A percentile compares a stretch with the other conserved stretches of the same genome.
These are phyloP conservation scores for Etheostoma spectabile DNA, from an alignment of 2,113 vertebrate genomes.

Conservation along the genomic window DNA sequence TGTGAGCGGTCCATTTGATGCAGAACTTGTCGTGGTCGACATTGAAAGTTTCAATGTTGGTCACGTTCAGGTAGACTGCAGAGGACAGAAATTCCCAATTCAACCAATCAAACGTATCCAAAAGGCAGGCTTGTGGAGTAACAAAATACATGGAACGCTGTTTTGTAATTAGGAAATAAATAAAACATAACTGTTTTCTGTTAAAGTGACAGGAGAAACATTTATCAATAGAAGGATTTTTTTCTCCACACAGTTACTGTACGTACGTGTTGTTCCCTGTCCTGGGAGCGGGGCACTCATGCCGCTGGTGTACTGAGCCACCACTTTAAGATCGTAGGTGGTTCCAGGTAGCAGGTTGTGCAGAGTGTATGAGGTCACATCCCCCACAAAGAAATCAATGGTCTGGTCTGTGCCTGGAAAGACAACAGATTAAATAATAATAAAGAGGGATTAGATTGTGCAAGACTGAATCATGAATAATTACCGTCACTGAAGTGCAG, in stretches of 20 bases:
- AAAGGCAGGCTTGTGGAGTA: too few relatives aligned
- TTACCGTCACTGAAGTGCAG: background rate
- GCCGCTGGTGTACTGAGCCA: slow-evolving; percentile 92
- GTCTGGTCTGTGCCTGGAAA: slow-evolving; percentile 87
- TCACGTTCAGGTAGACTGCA: slow-evolving; percentile 95
- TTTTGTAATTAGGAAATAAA: too few relatives aligned
- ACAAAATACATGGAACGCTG: too few relatives aligned
- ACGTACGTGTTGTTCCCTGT: slow-evolving; percentile 93
- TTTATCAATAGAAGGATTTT: too few relatives aligned
- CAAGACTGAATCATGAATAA: background rate
- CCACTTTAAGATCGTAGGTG: slow-evolving; percentile 92
- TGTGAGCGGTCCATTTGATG: slow-evolving; percentile 91
- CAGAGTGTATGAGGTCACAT: slow-evolving; percentile 91
- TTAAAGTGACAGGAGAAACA: too few relatives aligned
- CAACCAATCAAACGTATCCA: background rate
- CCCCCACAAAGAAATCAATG: slow-evolving; percentile 94
- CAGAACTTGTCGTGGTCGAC: slow-evolving; percentile 92
- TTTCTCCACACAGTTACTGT: background rate
- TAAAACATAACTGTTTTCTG: too few relatives aligned
- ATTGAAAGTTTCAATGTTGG: slow-evolving; percentile 90
- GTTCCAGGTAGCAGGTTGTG: slow-evolving; percentile 95
- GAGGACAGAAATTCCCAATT: background rate
- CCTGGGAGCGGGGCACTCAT: slow-evolving; percentile 88
- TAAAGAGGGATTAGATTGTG: background rate
- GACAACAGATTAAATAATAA: background rate